Base-by-base conservation (phyloP, 1,140 invertebrate species). In the Saccostrea echinata region DNA sequence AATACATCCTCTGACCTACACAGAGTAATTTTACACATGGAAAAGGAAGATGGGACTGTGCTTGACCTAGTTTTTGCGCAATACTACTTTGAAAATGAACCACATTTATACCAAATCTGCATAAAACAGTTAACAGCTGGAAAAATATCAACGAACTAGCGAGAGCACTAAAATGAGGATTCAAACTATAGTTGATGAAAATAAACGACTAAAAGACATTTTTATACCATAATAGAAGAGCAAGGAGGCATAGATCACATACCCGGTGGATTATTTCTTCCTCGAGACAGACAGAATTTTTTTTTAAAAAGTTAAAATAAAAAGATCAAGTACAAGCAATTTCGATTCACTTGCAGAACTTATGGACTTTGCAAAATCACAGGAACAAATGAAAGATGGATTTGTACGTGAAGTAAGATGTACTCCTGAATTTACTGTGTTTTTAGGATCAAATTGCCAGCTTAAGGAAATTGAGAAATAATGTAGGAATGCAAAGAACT, bases 381-480 rank as follows among this genome's bases (percentile, higher is more conserved):
- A 43, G 43, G 43, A 43, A 9, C 6, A 43, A 43, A 8, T 9
- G 9, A 43, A 43, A 9, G 43, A 43, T 43, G 9, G 9, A 43
- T 43, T 43, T 43, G 43, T 43, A 9, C 43, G 43, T 8, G 43
- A 43, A 43, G n/a, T 43, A 43, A 43, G 43, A 43, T 43, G 43
- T 68, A 13, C 61, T 21, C 61, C 61, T 68, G 61, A 68, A 68
- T n/a, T n/a, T n/a, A n/a, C n/a, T n/a, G n/a, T n/a, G n/a, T 68
- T 68, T 27, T 68, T 68, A 27, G 61, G 6, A 27, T 68, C 61
- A n/a, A 27, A 68, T 68, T 6, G 21, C 4, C 61, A 68, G 61
- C 61, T 68, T 21, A 68, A 68, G 6, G 61, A 68, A n/a, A 68
- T 68, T 6, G 27, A 68, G 61, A 68, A 68, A 68, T 68, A n/a